Conservation (phyloP, 1,140 invertebrate species). For the Drosophila obscura region DNA sequence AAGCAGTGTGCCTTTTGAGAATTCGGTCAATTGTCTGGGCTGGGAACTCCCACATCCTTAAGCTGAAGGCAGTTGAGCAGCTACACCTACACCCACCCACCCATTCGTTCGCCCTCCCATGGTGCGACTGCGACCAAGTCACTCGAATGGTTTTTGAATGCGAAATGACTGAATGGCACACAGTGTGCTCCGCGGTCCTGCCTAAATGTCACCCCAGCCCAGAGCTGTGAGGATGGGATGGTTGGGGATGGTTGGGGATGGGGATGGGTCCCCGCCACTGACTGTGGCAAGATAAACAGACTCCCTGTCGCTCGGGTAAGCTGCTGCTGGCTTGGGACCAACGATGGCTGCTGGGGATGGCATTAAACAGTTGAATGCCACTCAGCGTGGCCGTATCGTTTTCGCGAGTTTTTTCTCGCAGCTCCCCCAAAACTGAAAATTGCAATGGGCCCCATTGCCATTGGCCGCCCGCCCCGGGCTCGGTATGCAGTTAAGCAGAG, state of each 20-base stretch:
- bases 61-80: neutral
- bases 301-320: slow-evolving; percentile 54
- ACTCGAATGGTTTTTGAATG: slow-evolving; percentile 63
- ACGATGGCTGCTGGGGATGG: slow-evolving; percentile 23
- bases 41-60: slow-evolving; percentile 2
- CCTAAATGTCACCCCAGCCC: slow-evolving; percentile 66
- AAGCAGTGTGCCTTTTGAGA: slow-evolving; percentile 2
- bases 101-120: slow-evolving; percentile 32
- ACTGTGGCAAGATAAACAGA: slow-evolving; percentile 71
- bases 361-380: slow-evolving; percentile 67
- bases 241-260: neutral
- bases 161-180: slow-evolving; percentile 47
- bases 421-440: slow-evolving; percentile 18
- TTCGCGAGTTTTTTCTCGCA: slow-evolving; percentile 49
- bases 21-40: slow-evolving; percentile 43
- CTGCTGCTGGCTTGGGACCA: neutral
- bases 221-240: neutral
- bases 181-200: slow-evolving; percentile 46
- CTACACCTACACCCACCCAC: slow-evolving; percentile 2
- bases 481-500: slow-evolving; percentile 59
- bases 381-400: slow-evolving; percentile 31
- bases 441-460: slow-evolving; percentile 25
- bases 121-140: slow-evolving; percentile 18
- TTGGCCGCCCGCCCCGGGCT: slow-evolving; percentile 15
- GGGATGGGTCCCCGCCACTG: slow-evolving; percentile 33